These are phyloP conservation scores for Arnoldichthys spilopterus DNA, from an alignment of 2,797 vertebrate species.

Conservation along the genomic window DNA sequence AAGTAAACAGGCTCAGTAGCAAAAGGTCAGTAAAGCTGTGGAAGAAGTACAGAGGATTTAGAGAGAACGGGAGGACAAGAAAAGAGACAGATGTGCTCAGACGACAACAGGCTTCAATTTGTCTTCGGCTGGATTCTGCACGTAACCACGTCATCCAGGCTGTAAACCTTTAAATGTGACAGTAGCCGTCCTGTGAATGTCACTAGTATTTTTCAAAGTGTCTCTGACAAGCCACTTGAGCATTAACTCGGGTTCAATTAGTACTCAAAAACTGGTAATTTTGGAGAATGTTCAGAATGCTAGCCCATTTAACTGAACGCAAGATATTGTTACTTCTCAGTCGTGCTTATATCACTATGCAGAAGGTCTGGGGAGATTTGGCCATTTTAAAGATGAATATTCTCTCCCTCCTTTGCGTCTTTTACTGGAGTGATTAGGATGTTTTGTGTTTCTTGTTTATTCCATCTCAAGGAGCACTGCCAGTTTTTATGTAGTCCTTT, in stretches of 20 bases:
- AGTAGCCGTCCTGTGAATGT: background rate
- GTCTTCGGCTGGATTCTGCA: background rate
- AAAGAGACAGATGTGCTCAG: conserved; percentile 62
- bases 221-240: background rate
- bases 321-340: background rate
- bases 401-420: conserved; percentile 34
- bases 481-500: conserved; percentile 54
- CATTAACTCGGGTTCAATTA: background rate
- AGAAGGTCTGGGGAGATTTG: background rate
- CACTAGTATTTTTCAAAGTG: no score
- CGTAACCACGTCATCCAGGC: background rate
- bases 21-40: conserved; percentile 50
- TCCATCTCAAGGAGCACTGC: conserved; percentile 61
- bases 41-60: conserved; percentile 64
- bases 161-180: background rate
- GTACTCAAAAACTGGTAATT: background rate
- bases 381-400: background rate
- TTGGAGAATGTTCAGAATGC: background rate
- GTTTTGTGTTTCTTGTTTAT: conserved; percentile 60
- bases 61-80: conserved; percentile 20
- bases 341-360: background rate
- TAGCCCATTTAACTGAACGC: background rate
- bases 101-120: conserved; percentile 19
- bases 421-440: conserved; percentile 48
- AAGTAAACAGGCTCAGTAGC: conserved; percentile 44